phyloP scores from a whole-genome alignment of 2,888 invertebrate species.

The Oasisia sp. region DNA sequence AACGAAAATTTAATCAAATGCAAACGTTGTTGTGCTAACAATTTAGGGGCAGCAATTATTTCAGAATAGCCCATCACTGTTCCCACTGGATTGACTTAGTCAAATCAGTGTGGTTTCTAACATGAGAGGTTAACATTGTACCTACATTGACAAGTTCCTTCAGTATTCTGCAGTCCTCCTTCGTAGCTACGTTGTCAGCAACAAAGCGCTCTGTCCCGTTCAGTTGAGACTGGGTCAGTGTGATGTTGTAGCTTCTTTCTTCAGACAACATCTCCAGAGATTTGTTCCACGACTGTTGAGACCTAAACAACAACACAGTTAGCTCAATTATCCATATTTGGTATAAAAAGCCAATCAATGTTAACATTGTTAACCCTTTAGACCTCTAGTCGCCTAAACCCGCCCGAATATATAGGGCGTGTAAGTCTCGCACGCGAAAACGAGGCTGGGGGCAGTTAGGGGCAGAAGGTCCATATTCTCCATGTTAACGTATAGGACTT shows the following conservation, averaged over 20 bases:
- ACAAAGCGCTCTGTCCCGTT: slow-evolving; percentile 52
- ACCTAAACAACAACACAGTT: not conserved
- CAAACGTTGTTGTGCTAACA: not conserved
- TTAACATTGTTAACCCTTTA: not conserved
- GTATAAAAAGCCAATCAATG: not conserved
- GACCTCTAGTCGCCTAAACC: no score
- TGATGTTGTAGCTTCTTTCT: slow-evolving; percentile 30
- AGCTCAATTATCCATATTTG: not conserved
- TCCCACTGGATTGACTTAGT: not conserved
- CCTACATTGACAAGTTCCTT: slow-evolving; percentile 54
- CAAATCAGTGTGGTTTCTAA: not conserved
- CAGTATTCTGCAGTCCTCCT: slow-evolving; percentile 57
- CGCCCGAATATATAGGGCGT: no score
- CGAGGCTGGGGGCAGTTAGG: no score
- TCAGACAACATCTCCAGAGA: slow-evolving; percentile 31
- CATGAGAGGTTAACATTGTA: not conserved
- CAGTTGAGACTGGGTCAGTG: slow-evolving; percentile 41
- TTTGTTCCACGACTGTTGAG: not conserved
- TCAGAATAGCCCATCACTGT: not conserved
- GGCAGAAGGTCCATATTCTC: no score
- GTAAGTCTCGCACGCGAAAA: no score
- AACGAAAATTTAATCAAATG: not conserved
- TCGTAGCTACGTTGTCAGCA: slow-evolving; percentile 53
- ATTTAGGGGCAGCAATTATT: not conserved
- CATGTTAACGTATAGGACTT: no score